A percentile compares a stretch with the other conserved stretches of the same genome.
Conservation (phyloP, 2,113 vertebrate species). For the Chlorodrepanis virens region DNA sequence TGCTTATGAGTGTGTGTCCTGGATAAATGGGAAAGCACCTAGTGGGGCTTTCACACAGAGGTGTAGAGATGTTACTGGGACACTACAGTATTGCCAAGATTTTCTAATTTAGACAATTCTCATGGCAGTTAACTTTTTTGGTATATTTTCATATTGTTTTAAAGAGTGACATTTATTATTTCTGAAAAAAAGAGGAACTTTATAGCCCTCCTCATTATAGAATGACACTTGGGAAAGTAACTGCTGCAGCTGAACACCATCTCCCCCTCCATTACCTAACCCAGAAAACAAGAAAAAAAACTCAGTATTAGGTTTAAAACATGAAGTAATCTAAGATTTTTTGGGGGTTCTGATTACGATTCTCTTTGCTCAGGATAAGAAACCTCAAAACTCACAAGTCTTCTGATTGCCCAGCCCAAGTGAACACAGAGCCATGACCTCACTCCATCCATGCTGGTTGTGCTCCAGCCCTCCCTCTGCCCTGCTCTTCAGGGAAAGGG, state of each 20-base stretch:
- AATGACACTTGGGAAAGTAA: neutral
- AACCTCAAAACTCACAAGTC: neutral
- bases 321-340: neutral
- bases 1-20: neutral
- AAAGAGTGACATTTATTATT: neutral
- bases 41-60: slow-evolving; percentile 19
- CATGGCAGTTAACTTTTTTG: neutral
- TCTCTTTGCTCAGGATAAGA: neutral
- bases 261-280: neutral
- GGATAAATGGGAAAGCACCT: slow-evolving; percentile 10
- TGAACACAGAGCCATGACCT: neutral
- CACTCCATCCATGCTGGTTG: neutral
- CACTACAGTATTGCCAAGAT: neutral
- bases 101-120: neutral
- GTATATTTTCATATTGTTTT: neutral
- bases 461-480: neutral
- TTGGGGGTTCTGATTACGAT: neutral
- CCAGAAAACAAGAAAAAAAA: neutral
- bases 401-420: neutral
- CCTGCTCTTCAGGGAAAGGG: neutral
- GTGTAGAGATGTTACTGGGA: neutral
- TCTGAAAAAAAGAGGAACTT: neutral
- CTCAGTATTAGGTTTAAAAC: neutral
- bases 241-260: neutral
- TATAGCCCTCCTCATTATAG: neutral